A percentile compares a stretch with the other conserved stretches of the same genome.
Conservation (phyloP, 2,888 invertebrate species). For the Oscheius onirici region DNA sequence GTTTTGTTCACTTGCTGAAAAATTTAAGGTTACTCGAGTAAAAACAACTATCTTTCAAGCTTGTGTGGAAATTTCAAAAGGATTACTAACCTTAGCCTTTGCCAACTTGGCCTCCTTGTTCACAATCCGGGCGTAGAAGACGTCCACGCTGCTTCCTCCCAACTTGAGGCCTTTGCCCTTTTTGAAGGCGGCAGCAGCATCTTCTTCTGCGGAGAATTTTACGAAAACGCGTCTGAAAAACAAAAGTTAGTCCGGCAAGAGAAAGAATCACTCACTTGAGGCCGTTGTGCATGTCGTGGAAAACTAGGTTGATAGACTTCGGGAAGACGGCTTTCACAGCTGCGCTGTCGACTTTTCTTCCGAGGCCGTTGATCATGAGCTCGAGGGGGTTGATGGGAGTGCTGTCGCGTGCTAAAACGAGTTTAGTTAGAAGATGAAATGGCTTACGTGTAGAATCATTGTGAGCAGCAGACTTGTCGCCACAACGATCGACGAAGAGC, state of each 20-base stretch:
- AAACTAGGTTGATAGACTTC: slow-evolving; percentile 41
- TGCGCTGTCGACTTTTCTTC: slow-evolving; percentile 18
- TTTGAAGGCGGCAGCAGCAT: slow-evolving; percentile 59
- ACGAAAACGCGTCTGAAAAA: slow-evolving; percentile 43
- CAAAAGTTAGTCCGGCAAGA: not conserved
- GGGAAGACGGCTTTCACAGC: slow-evolving; percentile 48
- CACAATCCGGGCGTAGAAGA: slow-evolving; percentile 40
- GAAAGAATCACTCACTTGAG: not conserved
- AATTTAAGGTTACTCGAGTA: not conserved
- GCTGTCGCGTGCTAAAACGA: not conserved
- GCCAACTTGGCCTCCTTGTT: slow-evolving; percentile 4
- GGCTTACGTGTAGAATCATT: not conserved
- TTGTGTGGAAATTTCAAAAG: not conserved
- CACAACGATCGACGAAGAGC: slow-evolving; percentile 57
- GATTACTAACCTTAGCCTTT: not conserved
- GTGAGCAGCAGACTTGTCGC: slow-evolving; percentile 30
- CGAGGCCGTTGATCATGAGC: slow-evolving; percentile 49
- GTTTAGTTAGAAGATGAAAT: not conserved
- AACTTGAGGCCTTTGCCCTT: slow-evolving; percentile 56
- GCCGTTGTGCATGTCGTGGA: slow-evolving; percentile 12
- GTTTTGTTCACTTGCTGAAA: not conserved
- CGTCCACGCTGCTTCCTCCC: slow-evolving; percentile 42
- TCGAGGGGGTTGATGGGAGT: slow-evolving; percentile 48
- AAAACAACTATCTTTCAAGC: not conserved
- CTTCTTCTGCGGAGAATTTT: slow-evolving; percentile 54